Evolutionary conservation across 2,797 vertebrate species (phyloP).

Genomic region (Ateles fusciceps): DNA sequence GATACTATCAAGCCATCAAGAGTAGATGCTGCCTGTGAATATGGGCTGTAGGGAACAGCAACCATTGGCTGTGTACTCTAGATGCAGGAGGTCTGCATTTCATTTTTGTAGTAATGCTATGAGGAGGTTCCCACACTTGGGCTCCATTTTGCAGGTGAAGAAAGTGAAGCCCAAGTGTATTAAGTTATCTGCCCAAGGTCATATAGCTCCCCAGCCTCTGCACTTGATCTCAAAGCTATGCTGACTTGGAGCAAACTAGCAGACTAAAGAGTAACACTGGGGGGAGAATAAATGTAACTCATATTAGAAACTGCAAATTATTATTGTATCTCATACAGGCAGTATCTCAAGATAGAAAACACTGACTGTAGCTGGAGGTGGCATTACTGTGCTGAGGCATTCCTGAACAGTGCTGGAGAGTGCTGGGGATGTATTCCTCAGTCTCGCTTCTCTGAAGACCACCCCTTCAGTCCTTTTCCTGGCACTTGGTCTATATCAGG

Average conservation of each 20-base stretch:
- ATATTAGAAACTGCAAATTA: not conserved
- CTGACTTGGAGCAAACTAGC: not conserved
- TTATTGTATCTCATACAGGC: not conserved
- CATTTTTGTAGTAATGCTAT: not conserved
- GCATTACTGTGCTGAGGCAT: rapidly evolving
- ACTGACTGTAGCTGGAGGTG: not conserved
- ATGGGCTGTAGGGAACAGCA: not conserved
- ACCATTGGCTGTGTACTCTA: rapidly evolving
- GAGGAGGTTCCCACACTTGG: not conserved
- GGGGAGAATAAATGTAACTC: not conserved
- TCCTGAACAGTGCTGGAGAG: not conserved
- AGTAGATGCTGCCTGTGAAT: rapidly evolving
- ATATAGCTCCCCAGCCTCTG: not conserved
- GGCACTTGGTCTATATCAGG: not conserved
- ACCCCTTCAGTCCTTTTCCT: not conserved
- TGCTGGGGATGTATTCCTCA: not conserved
- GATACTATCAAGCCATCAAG: not conserved
- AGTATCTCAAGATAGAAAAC: not conserved
- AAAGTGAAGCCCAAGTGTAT: not conserved
- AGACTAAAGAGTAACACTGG: not conserved
- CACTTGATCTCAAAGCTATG: not conserved
- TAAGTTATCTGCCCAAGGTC: not conserved
- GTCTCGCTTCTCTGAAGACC: not conserved
- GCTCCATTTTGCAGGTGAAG: not conserved
- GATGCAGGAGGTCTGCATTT: not conserved